These are phyloP conservation scores for Tetheella fluctuosa DNA, from an alignment of 2,888 invertebrate species.

Conservation along the genomic window DNA sequence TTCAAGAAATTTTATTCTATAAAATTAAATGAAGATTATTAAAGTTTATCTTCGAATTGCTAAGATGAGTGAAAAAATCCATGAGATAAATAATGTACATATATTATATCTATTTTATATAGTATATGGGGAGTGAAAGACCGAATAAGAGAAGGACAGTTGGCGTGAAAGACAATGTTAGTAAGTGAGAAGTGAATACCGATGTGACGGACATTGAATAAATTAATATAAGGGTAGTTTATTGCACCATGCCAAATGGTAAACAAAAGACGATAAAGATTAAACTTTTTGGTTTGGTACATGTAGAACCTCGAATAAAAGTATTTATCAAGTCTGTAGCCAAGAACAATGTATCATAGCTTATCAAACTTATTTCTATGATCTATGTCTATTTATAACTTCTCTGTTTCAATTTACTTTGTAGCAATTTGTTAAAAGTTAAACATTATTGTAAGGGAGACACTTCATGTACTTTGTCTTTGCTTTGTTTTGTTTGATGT, in stretches of 20 bases:
- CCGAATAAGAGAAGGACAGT: not conserved
- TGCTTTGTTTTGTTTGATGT: not conserved
- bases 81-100: too few species aligned
- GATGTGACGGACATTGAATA: not conserved
- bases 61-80: not conserved
- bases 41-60: too few species aligned
- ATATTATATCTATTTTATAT: too few species aligned
- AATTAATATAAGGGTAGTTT: too few species aligned
- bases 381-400: conserved; percentile 23
- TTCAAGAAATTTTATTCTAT: not conserved
- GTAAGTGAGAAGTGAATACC: not conserved
- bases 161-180: not conserved
- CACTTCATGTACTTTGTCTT: not conserved
- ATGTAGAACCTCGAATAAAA: not conserved
- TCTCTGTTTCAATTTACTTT: conserved; percentile 39
- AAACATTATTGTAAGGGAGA: conserved; percentile 14
- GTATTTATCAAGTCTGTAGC: not conserved
- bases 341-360: not conserved
- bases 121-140: not conserved
- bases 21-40: too few species aligned
- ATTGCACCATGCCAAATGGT: too few species aligned
- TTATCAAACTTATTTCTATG: conserved; percentile 3
- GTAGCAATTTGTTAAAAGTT: conserved; percentile 42
- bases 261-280: too few species aligned
- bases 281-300: too few species aligned